These are phyloP conservation scores for Andrena cerasifolii DNA, from an alignment of 1,140 invertebrate species.

Conservation along the genomic window DNA sequence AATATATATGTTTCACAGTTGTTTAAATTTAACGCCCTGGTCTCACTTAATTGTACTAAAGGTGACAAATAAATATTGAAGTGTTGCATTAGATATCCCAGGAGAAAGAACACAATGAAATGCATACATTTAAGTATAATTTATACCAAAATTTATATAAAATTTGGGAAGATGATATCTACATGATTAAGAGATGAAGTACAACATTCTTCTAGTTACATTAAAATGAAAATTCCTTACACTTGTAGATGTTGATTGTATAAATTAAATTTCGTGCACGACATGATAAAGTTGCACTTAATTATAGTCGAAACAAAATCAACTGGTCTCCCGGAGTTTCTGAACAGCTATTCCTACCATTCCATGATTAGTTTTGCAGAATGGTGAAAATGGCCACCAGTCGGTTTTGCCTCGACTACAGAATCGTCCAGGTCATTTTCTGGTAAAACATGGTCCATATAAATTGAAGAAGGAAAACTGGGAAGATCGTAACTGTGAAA, in stretches of 20 bases:
- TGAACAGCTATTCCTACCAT: no score
- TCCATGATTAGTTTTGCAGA: no score
- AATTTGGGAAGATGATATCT: not conserved
- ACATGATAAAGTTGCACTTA: not conserved
- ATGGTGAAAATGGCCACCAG: no score
- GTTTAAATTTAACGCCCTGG: no score
- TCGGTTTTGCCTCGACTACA: no score
- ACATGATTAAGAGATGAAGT: conserved; percentile 1
- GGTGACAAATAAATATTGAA: not conserved
- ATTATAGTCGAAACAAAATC: no score
- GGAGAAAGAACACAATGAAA: no score
- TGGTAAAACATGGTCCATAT: not conserved
- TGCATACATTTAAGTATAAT: not conserved
- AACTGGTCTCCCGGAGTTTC: no score
- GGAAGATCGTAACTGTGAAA: not conserved
- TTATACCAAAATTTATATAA: not conserved
- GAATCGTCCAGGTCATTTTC: not conserved
- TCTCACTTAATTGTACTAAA: no score
- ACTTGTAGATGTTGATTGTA: not conserved
- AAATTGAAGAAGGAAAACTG: conserved; percentile 24
- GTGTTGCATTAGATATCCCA: no score
- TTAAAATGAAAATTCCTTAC: not conserved
- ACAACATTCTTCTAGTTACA: not conserved
- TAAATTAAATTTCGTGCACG: not conserved
- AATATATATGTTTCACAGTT: no score